These are phyloP conservation scores for Lepeophtheirus nordmannii DNA, from an alignment of 2,888 invertebrate genomes.

Conservation along the genomic window DNA sequence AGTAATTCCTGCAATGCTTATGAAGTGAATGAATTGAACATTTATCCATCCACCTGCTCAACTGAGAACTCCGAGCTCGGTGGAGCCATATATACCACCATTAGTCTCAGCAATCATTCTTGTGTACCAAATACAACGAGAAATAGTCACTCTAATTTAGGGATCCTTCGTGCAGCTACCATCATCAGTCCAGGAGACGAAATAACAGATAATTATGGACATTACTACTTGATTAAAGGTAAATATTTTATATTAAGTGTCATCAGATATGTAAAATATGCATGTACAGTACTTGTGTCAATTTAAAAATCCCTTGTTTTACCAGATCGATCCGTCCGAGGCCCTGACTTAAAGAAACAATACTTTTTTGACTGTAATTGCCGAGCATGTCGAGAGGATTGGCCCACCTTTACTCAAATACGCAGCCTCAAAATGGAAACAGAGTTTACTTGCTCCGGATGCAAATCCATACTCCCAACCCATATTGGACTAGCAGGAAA, in stretches of 20 bases:
- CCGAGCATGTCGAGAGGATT: conserved; percentile 35
- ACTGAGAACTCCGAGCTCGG: conserved; percentile 32
- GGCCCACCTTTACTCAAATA: conserved; percentile 29
- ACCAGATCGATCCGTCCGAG: neutral
- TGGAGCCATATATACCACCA: conserved; percentile 38
- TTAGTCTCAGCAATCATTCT: conserved; percentile 39
- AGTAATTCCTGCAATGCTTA: conserved; percentile 39
- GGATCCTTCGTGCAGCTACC: conserved; percentile 28
- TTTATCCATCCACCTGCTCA: conserved; percentile 31
- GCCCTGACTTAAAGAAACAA: conserved; percentile 30
- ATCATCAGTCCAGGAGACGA: conserved; percentile 36
- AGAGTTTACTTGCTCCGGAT: neutral
- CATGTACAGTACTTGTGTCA: neutral
- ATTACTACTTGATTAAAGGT: conserved; percentile 34
- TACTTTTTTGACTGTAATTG: conserved; percentile 38
- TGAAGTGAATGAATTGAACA: conserved; percentile 35
- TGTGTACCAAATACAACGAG: conserved; percentile 38
- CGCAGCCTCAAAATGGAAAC: conserved; percentile 4
- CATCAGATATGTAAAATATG: neutral
- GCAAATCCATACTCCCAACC: neutral
- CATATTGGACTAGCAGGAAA: neutral
- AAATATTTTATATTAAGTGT: too few species aligned
- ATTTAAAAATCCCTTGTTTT: neutral
- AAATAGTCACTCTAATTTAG: conserved; percentile 32
- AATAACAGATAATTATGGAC: conserved; percentile 39